These are phyloP conservation scores for Microtus montanus DNA, from an alignment of 2,113 vertebrate species.

Conservation along the genomic window DNA sequence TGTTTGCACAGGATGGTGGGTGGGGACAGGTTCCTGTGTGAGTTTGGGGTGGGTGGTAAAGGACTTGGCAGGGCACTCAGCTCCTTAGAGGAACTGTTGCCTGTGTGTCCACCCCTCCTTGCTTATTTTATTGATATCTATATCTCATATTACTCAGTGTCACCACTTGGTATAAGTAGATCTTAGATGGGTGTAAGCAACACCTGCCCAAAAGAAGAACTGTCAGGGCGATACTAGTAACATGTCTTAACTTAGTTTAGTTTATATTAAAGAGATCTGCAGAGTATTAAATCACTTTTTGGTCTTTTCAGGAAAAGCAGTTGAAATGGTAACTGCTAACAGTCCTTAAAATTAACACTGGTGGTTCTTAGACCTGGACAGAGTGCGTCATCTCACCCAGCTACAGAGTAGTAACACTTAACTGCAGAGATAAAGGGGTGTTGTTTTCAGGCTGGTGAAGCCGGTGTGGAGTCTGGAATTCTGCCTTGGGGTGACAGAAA, in stretches of 20 bases:
- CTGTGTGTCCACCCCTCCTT: conserved; percentile 49
- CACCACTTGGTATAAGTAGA: conserved; percentile 73
- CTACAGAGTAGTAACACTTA: neutral
- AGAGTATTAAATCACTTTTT: conserved; percentile 55
- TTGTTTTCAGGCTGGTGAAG: conserved; percentile 50
- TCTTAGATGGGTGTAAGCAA: conserved; percentile 73
- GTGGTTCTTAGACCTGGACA: neutral
- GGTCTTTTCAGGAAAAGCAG: conserved; percentile 9
- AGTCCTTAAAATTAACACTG: conserved; percentile 40
- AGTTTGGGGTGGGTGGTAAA: conserved; percentile 20
- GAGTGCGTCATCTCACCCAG: neutral
- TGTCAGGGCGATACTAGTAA: conserved; percentile 78
- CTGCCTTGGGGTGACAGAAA: neutral
- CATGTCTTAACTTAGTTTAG: conserved; percentile 74
- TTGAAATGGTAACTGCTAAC: conserved; percentile 45
- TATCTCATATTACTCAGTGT: conserved; percentile 67
- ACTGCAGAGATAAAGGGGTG: conserved; percentile 13
- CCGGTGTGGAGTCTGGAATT: neutral
- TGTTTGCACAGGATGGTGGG: conserved; percentile 36
- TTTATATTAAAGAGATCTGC: conserved; percentile 78
- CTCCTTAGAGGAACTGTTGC: conserved; percentile 64
- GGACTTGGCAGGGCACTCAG: conserved; percentile 10
- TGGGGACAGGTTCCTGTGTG: neutral
- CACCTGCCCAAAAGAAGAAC: conserved; percentile 80
- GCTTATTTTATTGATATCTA: conserved; percentile 51